Base-by-base conservation (phyloP, 1,140 invertebrate species). In the Schlechtendalia chinensis region DNA sequence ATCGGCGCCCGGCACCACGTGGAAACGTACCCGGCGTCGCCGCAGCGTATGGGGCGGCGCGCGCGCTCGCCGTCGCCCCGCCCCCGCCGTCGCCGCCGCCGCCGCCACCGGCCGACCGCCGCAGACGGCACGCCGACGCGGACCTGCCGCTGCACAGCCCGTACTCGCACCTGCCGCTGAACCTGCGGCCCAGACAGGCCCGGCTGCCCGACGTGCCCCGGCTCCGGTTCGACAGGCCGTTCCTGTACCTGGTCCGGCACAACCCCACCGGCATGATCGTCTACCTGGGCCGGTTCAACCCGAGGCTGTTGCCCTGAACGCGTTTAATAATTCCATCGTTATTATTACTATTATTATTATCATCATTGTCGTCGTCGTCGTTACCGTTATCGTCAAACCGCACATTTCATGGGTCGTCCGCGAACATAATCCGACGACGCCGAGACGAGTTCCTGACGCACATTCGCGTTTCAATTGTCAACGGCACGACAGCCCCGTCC, bases 191-290 rank as follows among this genome's bases (percentile, higher is more conserved):
- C 11, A 86, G 91, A 82, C 91, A 93, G 84, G 91, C 91, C 0
- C 88, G 92, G 61, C 83, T 90, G 0, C 90, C 91, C 0, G 90
- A 93, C 61, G 89, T 90, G 32, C 90, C 91, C 2, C 88, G 93
- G 84, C 88, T 95, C 82, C 90, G 92, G 83, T 91, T 94, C 83
- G 93, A 95, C 82, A 89, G 93, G 84, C 93, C 94, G 1, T 95
- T 95, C 87, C 86, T 95, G 6, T 95, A 93, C 84, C 92, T 94
- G 82, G 92, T 94, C 17, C 88, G 93, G 84, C 94, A 95, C 84
- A 95, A 95, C 86, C 94, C 93, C 4, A 93, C 93, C 11, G 93
- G 93, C 81, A 90, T 94, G 86, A 93, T 95, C 83, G 86, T 95
- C 54, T 92, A 93, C 84, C 93, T 94, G 88, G 93, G 93, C 63